These are phyloP conservation scores for Congeria kusceri DNA, from an alignment of 2,888 invertebrate species.

Conservation along the genomic window DNA sequence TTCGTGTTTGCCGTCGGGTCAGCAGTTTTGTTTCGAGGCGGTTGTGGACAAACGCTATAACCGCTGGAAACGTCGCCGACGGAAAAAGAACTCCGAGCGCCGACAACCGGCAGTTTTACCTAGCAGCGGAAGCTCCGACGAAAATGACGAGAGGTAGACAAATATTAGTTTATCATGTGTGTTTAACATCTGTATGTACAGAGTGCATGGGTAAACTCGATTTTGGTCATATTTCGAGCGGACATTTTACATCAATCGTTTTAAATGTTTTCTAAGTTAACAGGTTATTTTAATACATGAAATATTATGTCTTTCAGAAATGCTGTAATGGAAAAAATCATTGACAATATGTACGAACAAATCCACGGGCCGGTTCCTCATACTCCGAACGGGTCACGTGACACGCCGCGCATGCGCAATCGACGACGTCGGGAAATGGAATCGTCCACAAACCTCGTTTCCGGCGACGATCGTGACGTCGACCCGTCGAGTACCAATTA, in stretches of 20 bases:
- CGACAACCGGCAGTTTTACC: constrained; percentile 68
- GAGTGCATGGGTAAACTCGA: no score
- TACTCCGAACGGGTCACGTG: constrained; percentile 55
- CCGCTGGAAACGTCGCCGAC: constrained; percentile 61
- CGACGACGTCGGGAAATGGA: constrained; percentile 38
- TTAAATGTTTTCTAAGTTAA: neutral
- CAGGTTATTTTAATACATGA: neutral
- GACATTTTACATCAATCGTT: no score
- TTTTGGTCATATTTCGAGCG: no score
- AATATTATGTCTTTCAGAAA: constrained; percentile 11
- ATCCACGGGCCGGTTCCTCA: constrained; percentile 54
- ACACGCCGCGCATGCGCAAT: constrained; percentile 57
- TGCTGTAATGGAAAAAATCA: constrained; percentile 40
- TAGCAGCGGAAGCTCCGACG: constrained; percentile 69
- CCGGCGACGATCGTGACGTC: neutral
- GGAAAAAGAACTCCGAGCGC: constrained; percentile 61
- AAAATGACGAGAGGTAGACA: constrained; percentile 40
- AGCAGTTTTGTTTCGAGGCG: constrained; percentile 61
- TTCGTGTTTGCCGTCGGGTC: constrained; percentile 41
- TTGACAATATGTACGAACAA: constrained; percentile 57
- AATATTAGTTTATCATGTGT: no score
- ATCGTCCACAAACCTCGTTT: neutral
- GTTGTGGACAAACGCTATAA: constrained; percentile 63
- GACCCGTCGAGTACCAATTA: constrained; percentile 17
- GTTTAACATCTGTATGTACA: no score